phyloP scores from a whole-genome alignment of 1,140 invertebrate species.

The Drosophila seguyi region DNA sequence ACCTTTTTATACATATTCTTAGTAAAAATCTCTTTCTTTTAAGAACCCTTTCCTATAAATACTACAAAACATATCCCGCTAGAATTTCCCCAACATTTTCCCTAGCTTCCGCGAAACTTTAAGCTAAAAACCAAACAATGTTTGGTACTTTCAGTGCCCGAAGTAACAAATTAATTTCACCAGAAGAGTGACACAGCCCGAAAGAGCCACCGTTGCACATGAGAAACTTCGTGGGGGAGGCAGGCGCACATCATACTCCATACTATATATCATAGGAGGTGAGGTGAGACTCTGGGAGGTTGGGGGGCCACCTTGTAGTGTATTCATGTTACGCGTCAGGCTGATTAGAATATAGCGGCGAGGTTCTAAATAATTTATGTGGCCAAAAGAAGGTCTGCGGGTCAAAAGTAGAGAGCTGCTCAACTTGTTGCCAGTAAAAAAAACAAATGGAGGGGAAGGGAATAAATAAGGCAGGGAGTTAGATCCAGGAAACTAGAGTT shows the following conservation, averaged over 20 bases:
- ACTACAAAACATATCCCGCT: not conserved
- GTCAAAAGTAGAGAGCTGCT: conserved; percentile 54
- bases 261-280: conserved; percentile 59
- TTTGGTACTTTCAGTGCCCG: conserved; percentile 18
- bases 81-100: not conserved
- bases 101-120: conserved; percentile 33
- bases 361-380: conserved; percentile 71
- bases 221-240: conserved; percentile 30
- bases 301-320: conserved; percentile 9
- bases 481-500: not conserved
- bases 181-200: conserved; percentile 54
- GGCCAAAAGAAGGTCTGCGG: conserved; percentile 76
- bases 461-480: conserved; percentile 2
- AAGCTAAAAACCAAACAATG: conserved; percentile 47
- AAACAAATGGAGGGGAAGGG: not conserved
- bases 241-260: conserved; percentile 6
- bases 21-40: not conserved
- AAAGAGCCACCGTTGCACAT: conserved; percentile 35
- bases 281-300: not conserved
- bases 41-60: not conserved
- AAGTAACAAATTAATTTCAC: conserved; percentile 78
- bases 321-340: conserved; percentile 76
- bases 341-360: conserved; percentile 81
- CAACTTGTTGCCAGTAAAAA: conserved; percentile 45
- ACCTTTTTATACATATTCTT: too few relatives aligned